Base-by-base conservation (phyloP, 2,797 vertebrate genomes). In the Ambastaia sidthimunki region DNA sequence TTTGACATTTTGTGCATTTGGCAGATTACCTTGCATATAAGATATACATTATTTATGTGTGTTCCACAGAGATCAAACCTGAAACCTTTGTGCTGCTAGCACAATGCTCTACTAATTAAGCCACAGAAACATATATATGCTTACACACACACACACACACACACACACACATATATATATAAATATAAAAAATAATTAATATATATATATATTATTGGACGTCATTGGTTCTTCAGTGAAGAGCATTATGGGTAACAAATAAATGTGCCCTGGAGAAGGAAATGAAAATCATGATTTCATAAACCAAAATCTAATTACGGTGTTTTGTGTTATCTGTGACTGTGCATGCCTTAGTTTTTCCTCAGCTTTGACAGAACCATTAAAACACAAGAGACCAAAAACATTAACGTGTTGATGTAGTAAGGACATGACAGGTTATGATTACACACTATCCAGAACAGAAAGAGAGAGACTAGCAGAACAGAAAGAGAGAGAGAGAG, bases 341-440 rank as follows among this genome's bases (percentile, higher is more conserved):
- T 87, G 87, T 89, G 91, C 88, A 59, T 90, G 86, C 80, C 88
- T 91, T 89, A 90, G 86, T 88, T 92, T 92, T 92, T 89, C 90
- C 89, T 92, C 92, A 91, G 89, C 88, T 89, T 87, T 91, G 92
- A 93, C 91, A 91, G 88, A 86, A 83, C 90, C 89, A 91, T 93
- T 91, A 92, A 91, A 92, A 85, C 88, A 89, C 90, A 89, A 86
- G 83, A 83, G 82, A 85, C 87, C 88, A 59, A 68, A 67, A 90
- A 92, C 92, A 93, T 92, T 89, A 92, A 90, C 88, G 88, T 89
- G 89, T 91, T 92, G 91, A 90, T 89, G 86, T 83, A 90, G 85
- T 89, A 84, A 87, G 78, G 77, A 90, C 88, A 89, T 90, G 93
- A 91, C 92, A 92, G 86, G 86, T 88, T 82, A 89, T 88, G 88